Percentiles rank a stretch among this genome's conserved stretches.
These are phyloP conservation scores for Agrypnia vestita DNA, from an alignment of 1,140 invertebrate species.

Conservation along the genomic window DNA sequence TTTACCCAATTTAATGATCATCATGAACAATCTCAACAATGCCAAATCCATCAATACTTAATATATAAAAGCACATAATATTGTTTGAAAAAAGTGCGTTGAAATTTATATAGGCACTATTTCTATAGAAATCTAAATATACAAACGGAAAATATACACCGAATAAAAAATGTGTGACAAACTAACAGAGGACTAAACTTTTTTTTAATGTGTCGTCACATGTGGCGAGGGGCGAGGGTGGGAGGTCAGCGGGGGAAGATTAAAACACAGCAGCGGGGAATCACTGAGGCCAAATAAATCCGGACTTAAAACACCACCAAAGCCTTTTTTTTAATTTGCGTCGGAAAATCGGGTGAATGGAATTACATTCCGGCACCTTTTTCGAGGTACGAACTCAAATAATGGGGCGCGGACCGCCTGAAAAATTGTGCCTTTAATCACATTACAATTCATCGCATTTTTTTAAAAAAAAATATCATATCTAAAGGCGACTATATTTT, in stretches of 20 bases:
- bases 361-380: conserved; percentile 9
- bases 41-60: too few relatives aligned
- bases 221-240: neutral
- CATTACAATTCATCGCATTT: too few relatives aligned
- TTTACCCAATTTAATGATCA: too few relatives aligned
- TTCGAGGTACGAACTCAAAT: neutral
- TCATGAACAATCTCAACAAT: too few relatives aligned
- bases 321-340: conserved; percentile 29
- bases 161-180: neutral
- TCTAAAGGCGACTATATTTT: too few relatives aligned
- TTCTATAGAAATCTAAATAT: too few relatives aligned
- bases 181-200: neutral
- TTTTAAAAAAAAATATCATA: too few relatives aligned
- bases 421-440: too few relatives aligned
- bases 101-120: too few relatives aligned
- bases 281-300: conserved; percentile 30
- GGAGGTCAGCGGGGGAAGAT: neutral
- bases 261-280: neutral
- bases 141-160: too few relatives aligned
- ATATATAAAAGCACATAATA: too few relatives aligned
- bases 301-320: conserved; percentile 16
- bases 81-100: too few relatives aligned
- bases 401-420: neutral
- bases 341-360: conserved; percentile 14
- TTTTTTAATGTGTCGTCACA: neutral